Conservation (phyloP, 2,888 invertebrate species). For the Rotaria macrura region DNA sequence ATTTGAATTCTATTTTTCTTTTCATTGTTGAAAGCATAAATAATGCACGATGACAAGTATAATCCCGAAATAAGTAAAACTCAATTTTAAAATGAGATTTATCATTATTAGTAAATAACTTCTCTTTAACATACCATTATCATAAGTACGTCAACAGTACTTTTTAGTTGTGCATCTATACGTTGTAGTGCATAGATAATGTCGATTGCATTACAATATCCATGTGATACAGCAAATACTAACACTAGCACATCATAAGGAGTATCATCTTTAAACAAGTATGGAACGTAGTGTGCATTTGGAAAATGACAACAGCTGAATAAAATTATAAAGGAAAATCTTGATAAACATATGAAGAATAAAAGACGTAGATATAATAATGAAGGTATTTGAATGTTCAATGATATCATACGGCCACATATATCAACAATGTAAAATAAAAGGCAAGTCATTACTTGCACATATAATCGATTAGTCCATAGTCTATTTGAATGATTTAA, state of each 20-base stretch:
- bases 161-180: neutral
- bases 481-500: neutral
- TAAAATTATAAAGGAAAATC: neutral
- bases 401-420: neutral
- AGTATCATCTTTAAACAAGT: neutral
- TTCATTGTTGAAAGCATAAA: too few species aligned
- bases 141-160: conserved; percentile 1
- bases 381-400: neutral
- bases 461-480: neutral
- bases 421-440: neutral
- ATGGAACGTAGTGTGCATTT: neutral
- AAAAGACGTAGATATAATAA: neutral
- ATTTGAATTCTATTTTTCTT: too few species aligned
- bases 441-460: conserved; percentile 1
- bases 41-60: too few species aligned
- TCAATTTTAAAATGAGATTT: too few species aligned
- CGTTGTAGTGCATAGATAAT: neutral
- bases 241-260: neutral
- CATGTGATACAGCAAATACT: neutral
- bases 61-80: too few species aligned
- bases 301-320: neutral
- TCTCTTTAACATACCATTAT: neutral
- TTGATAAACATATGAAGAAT: neutral
- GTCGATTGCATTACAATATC: neutral
- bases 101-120: too few species aligned